phyloP scores from a whole-genome alignment of 1,140 invertebrate genomes.

The Neelides sp. region DNA sequence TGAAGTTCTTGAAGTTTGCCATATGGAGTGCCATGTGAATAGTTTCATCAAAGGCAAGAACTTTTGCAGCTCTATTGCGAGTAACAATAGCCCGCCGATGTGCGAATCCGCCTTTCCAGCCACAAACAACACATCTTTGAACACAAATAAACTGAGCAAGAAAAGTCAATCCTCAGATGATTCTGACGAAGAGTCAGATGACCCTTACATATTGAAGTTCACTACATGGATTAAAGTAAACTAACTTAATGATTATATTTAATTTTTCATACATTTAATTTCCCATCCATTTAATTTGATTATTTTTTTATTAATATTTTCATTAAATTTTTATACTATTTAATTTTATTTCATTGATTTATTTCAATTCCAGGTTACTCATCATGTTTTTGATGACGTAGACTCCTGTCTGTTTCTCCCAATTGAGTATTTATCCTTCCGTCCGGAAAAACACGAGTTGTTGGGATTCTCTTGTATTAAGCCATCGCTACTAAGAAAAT shows the following conservation, averaged over 20 bases:
- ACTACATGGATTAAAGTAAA: too few relatives aligned
- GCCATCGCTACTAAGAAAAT: constrained; percentile 9
- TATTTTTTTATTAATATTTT: background rate
- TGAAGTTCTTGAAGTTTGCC: background rate
- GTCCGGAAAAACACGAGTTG: background rate
- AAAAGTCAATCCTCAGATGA: too few relatives aligned
- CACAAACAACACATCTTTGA: too few relatives aligned
- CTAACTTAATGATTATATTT: too few relatives aligned
- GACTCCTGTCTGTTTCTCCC: constrained; percentile 11
- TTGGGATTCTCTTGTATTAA: constrained; percentile 1
- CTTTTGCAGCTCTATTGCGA: too few relatives aligned
- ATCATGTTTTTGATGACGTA: background rate
- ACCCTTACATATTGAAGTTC: too few relatives aligned
- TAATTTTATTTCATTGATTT: background rate
- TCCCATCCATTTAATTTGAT: background rate
- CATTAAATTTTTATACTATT: background rate
- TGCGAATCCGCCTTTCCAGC: too few relatives aligned
- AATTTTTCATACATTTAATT: too few relatives aligned
- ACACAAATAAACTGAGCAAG: too few relatives aligned
- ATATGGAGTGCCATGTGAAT: constrained; percentile 2
- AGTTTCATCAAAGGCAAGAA: constrained; percentile 7
- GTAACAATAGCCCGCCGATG: too few relatives aligned
- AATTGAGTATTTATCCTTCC: background rate
- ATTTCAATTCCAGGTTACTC: background rate
- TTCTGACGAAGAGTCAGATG: too few relatives aligned